Evolutionary conservation across 2,888 invertebrate genomes (phyloP), one percentile per base, ranked within the genome.

Genomic region (Cataglyphis albicans): DNA sequence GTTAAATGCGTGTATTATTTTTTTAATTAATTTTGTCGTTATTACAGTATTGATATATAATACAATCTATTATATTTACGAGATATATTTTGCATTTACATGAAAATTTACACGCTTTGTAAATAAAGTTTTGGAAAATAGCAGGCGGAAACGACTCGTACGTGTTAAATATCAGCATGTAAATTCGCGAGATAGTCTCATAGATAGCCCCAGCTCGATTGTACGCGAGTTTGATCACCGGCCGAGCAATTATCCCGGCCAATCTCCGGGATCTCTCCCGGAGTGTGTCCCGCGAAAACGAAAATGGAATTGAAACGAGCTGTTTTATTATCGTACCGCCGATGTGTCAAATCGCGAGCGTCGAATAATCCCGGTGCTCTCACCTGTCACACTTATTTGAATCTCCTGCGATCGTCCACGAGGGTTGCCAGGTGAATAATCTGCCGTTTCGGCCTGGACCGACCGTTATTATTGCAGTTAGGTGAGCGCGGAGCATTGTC

Each of bases 391-490:
- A 78, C 73, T 83, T 83, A 86, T 70, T 81, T 64, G 12, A 55
- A 38, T 76, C 76, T 76, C 52, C 61, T 32, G 61, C 81, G 63
- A 32, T 21, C n/a, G 44, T 44, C 18, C 25, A 44, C 18, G 44
- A 18, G 44, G 44, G 44, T 44, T 7, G 48, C n/a, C n/a, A n/a
- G 52, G n/a, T 52, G 52, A 52, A n/a, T 52, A 18, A 29, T 61
- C 61, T 15, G 18, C 32, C 61, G 32, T 57, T 12, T 12, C 38
- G 25, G 6, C 38, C 68, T 63, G 44, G 63, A 84, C 80, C 72
- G 87, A 82, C 87, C 83, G 89, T 89, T 89, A 89, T 87, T 76
- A 86, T 86, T 84, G 81, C 80, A 82, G 85, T 88, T 88, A 83
- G 83, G 61, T 80, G 68, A 84, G 81, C 63, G 35, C 44, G 67